A percentile compares a stretch with the other conserved stretches of the same genome.
These are phyloP conservation scores for Parapristionchus giblindavisi DNA, from an alignment of 2,888 invertebrate species.

Conservation along the genomic window DNA sequence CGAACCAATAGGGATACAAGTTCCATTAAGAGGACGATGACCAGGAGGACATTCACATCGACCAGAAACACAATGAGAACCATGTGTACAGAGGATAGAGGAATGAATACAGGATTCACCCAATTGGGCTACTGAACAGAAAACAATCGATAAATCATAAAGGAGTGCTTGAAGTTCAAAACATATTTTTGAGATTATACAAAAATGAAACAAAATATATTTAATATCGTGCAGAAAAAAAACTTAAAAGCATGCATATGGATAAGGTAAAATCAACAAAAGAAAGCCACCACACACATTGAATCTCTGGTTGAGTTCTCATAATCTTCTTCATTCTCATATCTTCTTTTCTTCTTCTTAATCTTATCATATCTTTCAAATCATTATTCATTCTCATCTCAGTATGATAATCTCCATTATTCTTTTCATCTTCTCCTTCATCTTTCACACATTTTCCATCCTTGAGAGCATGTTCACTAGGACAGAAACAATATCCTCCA, in stretches of 20 bases:
- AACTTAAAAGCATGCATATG: background rate
- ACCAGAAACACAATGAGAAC: slow-evolving; percentile 56
- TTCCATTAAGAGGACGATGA: slow-evolving; percentile 49
- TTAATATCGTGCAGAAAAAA: background rate
- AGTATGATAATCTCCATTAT: background rate
- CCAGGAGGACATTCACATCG: slow-evolving; percentile 60
- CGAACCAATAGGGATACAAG: slow-evolving; percentile 57
- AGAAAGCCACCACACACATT: background rate
- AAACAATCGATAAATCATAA: background rate
- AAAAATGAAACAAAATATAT: background rate
- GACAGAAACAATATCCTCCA: slow-evolving; percentile 60
- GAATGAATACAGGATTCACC: slow-evolving; percentile 53
- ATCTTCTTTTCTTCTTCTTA: slow-evolving; percentile 10
- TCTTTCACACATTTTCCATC: slow-evolving; percentile 40
- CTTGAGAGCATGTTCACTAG: slow-evolving; percentile 50
- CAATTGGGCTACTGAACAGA: slow-evolving; percentile 55
- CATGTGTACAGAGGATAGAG: slow-evolving; percentile 53
- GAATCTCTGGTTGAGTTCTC: background rate
- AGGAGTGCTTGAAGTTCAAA: background rate
- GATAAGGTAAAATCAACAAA: background rate
- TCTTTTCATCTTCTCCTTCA: background rate
- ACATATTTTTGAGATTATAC: background rate
- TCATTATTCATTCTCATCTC: slow-evolving; percentile 19
- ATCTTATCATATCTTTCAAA: slow-evolving; percentile 2
- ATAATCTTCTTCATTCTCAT: background rate